Base-by-base conservation (phyloP, 1,140 invertebrate genomes). In the Penaeus indicus region DNA sequence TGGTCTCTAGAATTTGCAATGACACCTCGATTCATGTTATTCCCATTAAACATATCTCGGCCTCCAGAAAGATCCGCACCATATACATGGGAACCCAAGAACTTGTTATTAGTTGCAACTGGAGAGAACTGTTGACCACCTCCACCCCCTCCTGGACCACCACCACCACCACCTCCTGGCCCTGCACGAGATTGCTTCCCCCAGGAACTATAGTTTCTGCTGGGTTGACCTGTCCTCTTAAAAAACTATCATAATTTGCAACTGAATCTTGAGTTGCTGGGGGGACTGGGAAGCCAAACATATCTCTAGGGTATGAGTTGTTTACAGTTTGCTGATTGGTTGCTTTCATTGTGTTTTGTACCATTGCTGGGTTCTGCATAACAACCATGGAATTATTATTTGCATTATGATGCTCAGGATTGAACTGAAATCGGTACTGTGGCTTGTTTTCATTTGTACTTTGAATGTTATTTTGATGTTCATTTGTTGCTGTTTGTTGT, bases 1-100 rank as follows among this genome's bases (percentile, higher is more conserved):
- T 84, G 82, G 27, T 84, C 82, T 16, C 82, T 61, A n/a, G 64
- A 69, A 64, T 42, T 72, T 67, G 64, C 25, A 25, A 84, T 84
- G 22, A 84, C 82, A 21, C 82, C 82, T 22, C 82, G 82, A 84
- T 84, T 84, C 63, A 84, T 84, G 18, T 42, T 25, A 64, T 84
- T 84, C 18, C 82, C 63, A 47, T 25, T n/a, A 69, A 84, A 84
- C 19, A 69, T 69, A 22, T 84, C 82, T 67, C 82, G 62, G 62
- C 62, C 63, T 67, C 42, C 22, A 22, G 27, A 84, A 25, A 84
- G 82, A 19, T 84, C 82, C 0, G 32, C 19, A 19, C 63, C 42
- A 69, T 84, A 84, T 47, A 69, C 27, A 69, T 84, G 42, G 25
- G 82, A 67, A 47, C 82, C 82, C 64, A 84, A 67, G 69, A 84